Evolutionary conservation across 64 coral and sea anemone species (phyloP).

Genomic region (Pachyseris speciosa): DNA sequence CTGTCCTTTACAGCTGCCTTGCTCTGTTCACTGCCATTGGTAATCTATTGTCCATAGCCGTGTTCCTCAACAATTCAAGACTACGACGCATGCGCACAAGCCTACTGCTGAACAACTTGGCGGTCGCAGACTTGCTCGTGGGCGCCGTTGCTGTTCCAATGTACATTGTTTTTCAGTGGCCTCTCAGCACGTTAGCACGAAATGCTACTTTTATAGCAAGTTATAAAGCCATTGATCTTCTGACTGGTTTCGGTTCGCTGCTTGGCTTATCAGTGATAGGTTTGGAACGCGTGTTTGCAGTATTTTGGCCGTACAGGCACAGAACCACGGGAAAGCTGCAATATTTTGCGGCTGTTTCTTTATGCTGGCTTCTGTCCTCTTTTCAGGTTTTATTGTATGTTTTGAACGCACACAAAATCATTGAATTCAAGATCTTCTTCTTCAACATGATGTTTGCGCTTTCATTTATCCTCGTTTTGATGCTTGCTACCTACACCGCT

Average conservation of each 20-base stretch:
- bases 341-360: slow-evolving; percentile 36
- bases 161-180: slow-evolving; percentile 72
- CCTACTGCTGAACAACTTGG: slow-evolving; percentile 62
- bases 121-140: slow-evolving; percentile 76
- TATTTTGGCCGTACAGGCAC: slow-evolving; percentile 74
- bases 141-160: slow-evolving; percentile 77
- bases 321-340: slow-evolving; percentile 21
- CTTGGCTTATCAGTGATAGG: slow-evolving; percentile 72
- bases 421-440: slow-evolving; percentile 67
- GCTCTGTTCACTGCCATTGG: slow-evolving; percentile 53
- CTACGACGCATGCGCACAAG: slow-evolving; percentile 72
- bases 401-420: not conserved
- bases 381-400: slow-evolving; percentile 28
- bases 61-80: slow-evolving; percentile 54
- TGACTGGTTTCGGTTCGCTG: slow-evolving; percentile 82
- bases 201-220: not conserved
- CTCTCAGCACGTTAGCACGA: not conserved
- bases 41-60: slow-evolving; percentile 49
- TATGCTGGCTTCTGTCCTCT: slow-evolving; percentile 53
- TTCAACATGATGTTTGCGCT: slow-evolving; percentile 68
- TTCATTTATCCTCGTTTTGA: slow-evolving; percentile 61
- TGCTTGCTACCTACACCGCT: slow-evolving; percentile 66
- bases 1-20: slow-evolving; percentile 44
- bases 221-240: slow-evolving; percentile 60
- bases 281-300: slow-evolving; percentile 75